phyloP scores from a whole-genome alignment of 2,888 invertebrate species.

The Diloba caeruleocephala region DNA sequence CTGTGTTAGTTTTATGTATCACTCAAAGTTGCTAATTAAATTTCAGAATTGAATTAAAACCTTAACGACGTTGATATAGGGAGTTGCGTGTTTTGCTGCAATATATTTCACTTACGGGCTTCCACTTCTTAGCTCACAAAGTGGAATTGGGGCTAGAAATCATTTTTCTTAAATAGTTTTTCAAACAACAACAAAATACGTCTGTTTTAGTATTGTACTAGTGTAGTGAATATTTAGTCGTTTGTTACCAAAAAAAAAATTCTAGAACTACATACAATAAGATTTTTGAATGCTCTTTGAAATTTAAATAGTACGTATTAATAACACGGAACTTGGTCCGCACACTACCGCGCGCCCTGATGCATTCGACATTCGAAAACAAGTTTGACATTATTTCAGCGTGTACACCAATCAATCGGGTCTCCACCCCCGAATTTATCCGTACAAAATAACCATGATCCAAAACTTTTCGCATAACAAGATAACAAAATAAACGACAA shows the following conservation, averaged over 20 bases:
- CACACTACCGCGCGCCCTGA: too few relatives aligned
- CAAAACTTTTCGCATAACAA: conserved; percentile 31
- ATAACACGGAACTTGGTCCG: too few relatives aligned
- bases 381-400: too few relatives aligned
- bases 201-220: too few relatives aligned
- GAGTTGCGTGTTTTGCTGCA: conserved; percentile 46
- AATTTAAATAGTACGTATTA: too few relatives aligned
- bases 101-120: conserved; percentile 45
- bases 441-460: conserved; percentile 16
- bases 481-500: conserved; percentile 46
- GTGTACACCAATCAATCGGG: too few relatives aligned
- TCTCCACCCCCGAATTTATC: too few relatives aligned
- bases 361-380: too few relatives aligned
- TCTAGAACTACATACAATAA: too few relatives aligned
- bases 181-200: background rate
- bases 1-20: conserved; percentile 21
- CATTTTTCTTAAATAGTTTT: conserved; percentile 17
- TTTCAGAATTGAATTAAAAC: conserved; percentile 48
- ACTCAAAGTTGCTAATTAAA: conserved; percentile 38
- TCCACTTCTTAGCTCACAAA: conserved; percentile 36
- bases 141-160: conserved; percentile 27
- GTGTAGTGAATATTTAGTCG: too few relatives aligned
- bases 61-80: conserved; percentile 49
- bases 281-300: too few relatives aligned
- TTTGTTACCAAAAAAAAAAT: too few relatives aligned